Conservation (phyloP, 1,140 invertebrate genomes). For the Gryon sp. region DNA sequence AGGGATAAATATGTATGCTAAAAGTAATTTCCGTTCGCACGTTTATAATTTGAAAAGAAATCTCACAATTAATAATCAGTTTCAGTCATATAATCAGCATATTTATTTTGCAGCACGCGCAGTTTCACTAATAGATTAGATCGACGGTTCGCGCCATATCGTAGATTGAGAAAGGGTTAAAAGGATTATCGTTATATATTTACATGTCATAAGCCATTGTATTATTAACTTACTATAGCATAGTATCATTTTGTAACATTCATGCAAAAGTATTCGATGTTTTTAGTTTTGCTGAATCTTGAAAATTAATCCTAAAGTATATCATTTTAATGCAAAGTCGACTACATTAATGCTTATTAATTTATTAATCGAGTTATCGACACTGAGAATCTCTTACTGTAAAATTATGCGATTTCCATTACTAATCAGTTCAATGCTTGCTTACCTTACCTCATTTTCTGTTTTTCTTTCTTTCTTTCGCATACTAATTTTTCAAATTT, state of each 20-base stretch:
- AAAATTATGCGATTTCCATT: too few relatives aligned
- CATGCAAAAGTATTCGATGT: constrained; percentile 11
- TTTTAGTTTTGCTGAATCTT: too few relatives aligned
- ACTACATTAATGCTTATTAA: too few relatives aligned
- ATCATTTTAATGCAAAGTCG: too few relatives aligned
- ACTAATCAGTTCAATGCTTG: too few relatives aligned
- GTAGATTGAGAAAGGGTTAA: constrained; percentile 4
- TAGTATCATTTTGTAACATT: constrained; percentile 8
- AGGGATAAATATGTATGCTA: not conserved
- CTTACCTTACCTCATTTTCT: too few relatives aligned
- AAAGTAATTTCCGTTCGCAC: not conserved
- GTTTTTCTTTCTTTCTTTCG: too few relatives aligned
- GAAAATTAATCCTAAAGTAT: too few relatives aligned
- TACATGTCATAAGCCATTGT: constrained; percentile 15
- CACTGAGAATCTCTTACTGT: too few relatives aligned
- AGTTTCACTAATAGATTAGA: constrained; percentile 8
- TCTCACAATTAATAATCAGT: constrained; percentile 3
- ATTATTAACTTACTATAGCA: constrained; percentile 19
- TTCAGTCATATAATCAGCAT: not conserved
- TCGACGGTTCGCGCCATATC: not conserved
- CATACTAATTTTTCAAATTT: too few relatives aligned
- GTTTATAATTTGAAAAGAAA: not conserved
- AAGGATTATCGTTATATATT: constrained; percentile 44
- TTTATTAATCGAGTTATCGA: too few relatives aligned
- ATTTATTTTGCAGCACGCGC: constrained; percentile 1